Base-by-base conservation (phyloP, 2,113 vertebrate genomes). In the Campylomormyrus numenius region DNA sequence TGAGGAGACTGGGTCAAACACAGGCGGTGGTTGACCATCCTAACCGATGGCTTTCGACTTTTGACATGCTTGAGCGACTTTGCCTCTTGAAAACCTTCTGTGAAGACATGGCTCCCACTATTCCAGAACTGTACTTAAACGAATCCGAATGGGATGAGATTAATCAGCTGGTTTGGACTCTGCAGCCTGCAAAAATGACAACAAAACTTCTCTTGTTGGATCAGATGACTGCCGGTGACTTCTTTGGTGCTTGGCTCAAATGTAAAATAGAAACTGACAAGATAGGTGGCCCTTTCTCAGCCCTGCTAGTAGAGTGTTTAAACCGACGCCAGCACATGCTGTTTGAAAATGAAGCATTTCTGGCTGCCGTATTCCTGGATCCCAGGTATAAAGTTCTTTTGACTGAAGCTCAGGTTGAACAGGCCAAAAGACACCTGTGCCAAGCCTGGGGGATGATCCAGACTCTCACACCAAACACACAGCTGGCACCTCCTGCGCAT, bases 231-330 rank as follows among this genome's bases (percentile, higher is more conserved):
- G 88, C 88, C 2, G 85, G 89, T 39, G 90, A 91, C 74, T 90
- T 91, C 21, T 90, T 89, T 88, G 89, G 91, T 3, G 50, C 89
- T 27, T 91, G 90, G 90, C 90, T 91, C 49, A 88, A 90, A 58
- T 90, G 89, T 24, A 89, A 90, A 27, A 88, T 91, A n/a, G 89
- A 91, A 42, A 91, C 91, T 15, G 87, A 91, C 86, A 91, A 91
- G 86, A 88, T 90, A 6, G 89, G 87, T 2, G 77, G 87, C 8
- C 21, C 89, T 7, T 90, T 91, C 21, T 50, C 86, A 3, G 52
- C 89, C 56, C 86, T 86, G 48, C 27, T 91, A 53, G 90, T 91
- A 3, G 83, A 88, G 35, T 91, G 85, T 52, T 31, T 91, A 17
- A 91, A 88, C 35, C 66, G 48, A 21, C 77, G 85, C 2, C 88